Base-by-base conservation (phyloP, 2,888 invertebrate genomes). In the Tenthredo notha region DNA sequence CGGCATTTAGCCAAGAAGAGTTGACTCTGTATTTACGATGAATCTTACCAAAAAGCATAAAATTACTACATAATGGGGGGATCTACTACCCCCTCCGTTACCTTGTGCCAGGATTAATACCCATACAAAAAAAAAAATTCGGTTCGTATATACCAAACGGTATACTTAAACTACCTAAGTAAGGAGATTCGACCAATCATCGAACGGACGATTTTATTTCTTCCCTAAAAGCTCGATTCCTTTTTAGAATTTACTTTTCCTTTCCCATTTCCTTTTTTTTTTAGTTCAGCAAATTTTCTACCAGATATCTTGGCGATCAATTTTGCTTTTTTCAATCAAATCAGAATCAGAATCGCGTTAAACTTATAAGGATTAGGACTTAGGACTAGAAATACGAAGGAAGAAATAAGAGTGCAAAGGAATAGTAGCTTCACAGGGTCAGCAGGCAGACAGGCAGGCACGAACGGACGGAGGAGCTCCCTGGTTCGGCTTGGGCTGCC, bases 401-500 rank as follows among this genome's bases (percentile, higher is more conserved):
- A 50, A 85, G 12, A 86, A 86, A 86, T 87, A 90, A 90, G 90
- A 89, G 90, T 90, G 74, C 87, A 89, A 88, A 29, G 33, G 65
- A 33, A 80, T 58, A 33, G n/a, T 50, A 18, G n/a, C 50, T 67
- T 6, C 33, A 33, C 50, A 77, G 80, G 80, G 80, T 80, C 80
- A 80, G 58, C 84, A 89, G 88, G 89, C 90, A 89, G 87, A 89
- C 29, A 33, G 61, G 54, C 18, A 54, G 7, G 54, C 18, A 54
- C 54, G 54, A n/a, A 54, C 54, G 54, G 54, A 54, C 54, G 54
- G 54, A 54, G 54, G 89, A 89, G 90, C 83, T 83, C 83, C 83
- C 67, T 83, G 83, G 83, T 90, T 90, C 90, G 90, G 90, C 90
- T 91, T 91, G 89, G 92, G 93, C 92, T 93, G 93, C 93, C 90